Conservation (phyloP, 2,888 invertebrate genomes). For the Lepas anatifera region DNA sequence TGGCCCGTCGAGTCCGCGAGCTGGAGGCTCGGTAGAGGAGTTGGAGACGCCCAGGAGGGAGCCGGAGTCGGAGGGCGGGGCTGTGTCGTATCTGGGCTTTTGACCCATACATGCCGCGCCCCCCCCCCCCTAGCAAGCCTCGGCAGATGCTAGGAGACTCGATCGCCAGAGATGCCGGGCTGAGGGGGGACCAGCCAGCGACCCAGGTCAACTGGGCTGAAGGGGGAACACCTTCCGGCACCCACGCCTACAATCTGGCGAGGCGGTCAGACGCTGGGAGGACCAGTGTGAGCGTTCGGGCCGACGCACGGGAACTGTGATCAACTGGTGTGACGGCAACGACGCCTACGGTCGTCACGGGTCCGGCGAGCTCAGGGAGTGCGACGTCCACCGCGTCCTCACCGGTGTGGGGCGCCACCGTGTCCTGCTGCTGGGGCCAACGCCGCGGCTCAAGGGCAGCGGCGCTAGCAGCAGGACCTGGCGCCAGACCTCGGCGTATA, state of each 20-base stretch:
- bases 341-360: background rate
- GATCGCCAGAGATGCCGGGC: background rate
- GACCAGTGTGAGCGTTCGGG: background rate
- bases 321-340: background rate
- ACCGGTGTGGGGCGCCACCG: background rate
- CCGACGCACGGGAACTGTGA: background rate
- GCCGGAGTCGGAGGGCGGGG: too few relatives aligned
- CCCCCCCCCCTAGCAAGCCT: too few relatives aligned
- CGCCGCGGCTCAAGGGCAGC: background rate
- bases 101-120: too few relatives aligned
- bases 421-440: background rate
- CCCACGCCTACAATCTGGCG: background rate
- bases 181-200: background rate
- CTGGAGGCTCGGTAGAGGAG: too few relatives aligned
- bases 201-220: background rate
- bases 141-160: background rate
- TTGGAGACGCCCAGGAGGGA: too few relatives aligned
- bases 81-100: too few relatives aligned
- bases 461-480: background rate
- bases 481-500: background rate
- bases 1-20: too few relatives aligned
- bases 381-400: background rate
- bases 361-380: background rate
- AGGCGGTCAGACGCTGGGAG: background rate
- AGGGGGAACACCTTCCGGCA: background rate